Percentiles rank a stretch among this genome's conserved stretches.
Conservation (phyloP, 2,888 invertebrate species). For the Callosobruchus maculatus region DNA sequence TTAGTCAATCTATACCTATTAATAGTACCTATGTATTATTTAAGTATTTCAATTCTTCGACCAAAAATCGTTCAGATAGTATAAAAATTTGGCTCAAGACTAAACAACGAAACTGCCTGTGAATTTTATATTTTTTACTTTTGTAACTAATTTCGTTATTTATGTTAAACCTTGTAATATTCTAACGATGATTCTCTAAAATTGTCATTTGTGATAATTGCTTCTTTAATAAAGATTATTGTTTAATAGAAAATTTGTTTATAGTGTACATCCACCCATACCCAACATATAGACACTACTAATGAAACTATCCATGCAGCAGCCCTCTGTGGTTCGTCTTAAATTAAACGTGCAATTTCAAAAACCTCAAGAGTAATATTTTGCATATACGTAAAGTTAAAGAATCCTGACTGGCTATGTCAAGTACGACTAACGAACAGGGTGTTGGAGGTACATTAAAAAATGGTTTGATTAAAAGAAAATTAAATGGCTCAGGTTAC, state of each 20-base stretch:
- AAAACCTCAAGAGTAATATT: too few species aligned
- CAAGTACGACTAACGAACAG: too few species aligned
- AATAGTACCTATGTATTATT: constrained; percentile 29
- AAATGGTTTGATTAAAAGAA: too few species aligned
- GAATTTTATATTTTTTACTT: constrained; percentile 20
- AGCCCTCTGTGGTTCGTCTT: too few species aligned
- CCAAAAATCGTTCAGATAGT: constrained; percentile 24
- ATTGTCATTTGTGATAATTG: constrained; percentile 54
- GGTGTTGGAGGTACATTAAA: too few species aligned
- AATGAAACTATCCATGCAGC: too few species aligned
- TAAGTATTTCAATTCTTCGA: constrained; percentile 38
- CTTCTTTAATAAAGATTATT: constrained; percentile 50
- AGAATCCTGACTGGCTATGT: too few species aligned
- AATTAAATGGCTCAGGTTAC: too few species aligned
- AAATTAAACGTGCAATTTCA: too few species aligned
- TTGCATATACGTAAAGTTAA: too few species aligned
- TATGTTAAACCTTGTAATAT: constrained; percentile 37
- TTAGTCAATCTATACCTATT: constrained; percentile 46
- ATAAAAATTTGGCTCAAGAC: constrained; percentile 2
- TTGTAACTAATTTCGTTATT: constrained; percentile 37
- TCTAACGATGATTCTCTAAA: constrained; percentile 46
- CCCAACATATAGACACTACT: background rate
- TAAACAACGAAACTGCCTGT: constrained; percentile 17
- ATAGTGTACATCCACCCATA: background rate
- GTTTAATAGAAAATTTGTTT: constrained; percentile 37